These are phyloP conservation scores for Bryconaethiops microstoma DNA, from an alignment of 2,797 vertebrate species.

Conservation along the genomic window DNA sequence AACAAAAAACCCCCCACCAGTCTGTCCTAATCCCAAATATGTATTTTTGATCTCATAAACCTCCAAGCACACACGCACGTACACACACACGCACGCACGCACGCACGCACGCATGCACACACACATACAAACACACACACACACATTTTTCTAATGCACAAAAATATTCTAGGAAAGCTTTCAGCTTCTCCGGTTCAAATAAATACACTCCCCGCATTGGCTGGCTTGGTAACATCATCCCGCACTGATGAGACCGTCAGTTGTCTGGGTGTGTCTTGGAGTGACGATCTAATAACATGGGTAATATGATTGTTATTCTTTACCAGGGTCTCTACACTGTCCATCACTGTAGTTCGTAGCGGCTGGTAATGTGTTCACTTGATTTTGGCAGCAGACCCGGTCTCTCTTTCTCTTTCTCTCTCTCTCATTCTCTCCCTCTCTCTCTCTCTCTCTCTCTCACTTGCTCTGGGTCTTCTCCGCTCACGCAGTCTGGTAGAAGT, in stretches of 20 bases:
- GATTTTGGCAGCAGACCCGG: slow-evolving; percentile 50
- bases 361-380: slow-evolving; percentile 50
- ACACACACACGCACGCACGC: slow-evolving; percentile 25
- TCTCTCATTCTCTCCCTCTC: slow-evolving; percentile 55
- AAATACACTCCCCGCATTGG: slow-evolving; percentile 49
- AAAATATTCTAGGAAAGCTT: slow-evolving; percentile 57
- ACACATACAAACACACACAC: background rate
- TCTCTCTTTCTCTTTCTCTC: slow-evolving; percentile 37
- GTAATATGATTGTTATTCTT: slow-evolving; percentile 51
- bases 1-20: slow-evolving; percentile 47
- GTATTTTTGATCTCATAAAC: slow-evolving; percentile 55
- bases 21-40: slow-evolving; percentile 59
- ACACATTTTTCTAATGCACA: slow-evolving; percentile 38
- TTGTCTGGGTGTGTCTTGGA: slow-evolving; percentile 46
- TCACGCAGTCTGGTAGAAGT: slow-evolving; percentile 92
- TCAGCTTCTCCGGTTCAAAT: slow-evolving; percentile 54
- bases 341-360: slow-evolving; percentile 50
- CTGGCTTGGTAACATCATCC: slow-evolving; percentile 44
- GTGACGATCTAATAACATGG: slow-evolving; percentile 49
- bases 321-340: slow-evolving; percentile 50
- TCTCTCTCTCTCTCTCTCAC: slow-evolving; percentile 30
- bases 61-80: slow-evolving; percentile 41
- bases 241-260: slow-evolving; percentile 52
- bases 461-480: slow-evolving; percentile 66
- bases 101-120: too few species aligned